phyloP scores from a whole-genome alignment of 2,888 invertebrate genomes.

The Callyntrura sp. region DNA sequence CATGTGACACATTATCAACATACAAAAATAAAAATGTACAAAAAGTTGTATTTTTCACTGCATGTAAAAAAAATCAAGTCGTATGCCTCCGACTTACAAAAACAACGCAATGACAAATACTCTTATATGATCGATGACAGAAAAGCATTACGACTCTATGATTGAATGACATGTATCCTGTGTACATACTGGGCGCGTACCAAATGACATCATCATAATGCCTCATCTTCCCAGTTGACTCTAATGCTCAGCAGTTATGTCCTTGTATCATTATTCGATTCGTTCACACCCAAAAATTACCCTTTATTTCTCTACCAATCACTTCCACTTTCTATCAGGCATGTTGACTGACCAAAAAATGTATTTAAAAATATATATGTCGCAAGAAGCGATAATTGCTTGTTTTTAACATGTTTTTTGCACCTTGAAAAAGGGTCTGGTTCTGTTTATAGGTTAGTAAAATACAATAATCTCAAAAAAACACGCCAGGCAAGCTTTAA shows the following conservation, averaged over 20 bases:
- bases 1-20: slow-evolving; percentile 53
- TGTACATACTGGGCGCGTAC: too few species aligned
- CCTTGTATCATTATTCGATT: not conserved
- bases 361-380: too few species aligned
- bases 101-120: not conserved
- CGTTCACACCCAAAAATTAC: slow-evolving; percentile 18
- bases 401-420: not conserved
- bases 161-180: too few species aligned
- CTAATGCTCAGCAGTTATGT: not conserved
- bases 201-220: not conserved
- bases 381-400: too few species aligned
- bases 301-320: not conserved
- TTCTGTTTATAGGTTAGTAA: not conserved
- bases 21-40: slow-evolving; percentile 54
- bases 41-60: slow-evolving; percentile 10
- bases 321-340: not conserved
- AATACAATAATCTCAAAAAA: not conserved
- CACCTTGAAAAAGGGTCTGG: not conserved
- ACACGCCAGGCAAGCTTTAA: not conserved
- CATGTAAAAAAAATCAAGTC: slow-evolving; percentile 36
- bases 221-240: not conserved
- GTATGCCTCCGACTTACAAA: slow-evolving; percentile 16
- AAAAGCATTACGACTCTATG: too few species aligned
- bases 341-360: not conserved
- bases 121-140: too few species aligned